Evolutionary conservation across 1,140 invertebrate genomes (phyloP).

Genomic region (Drosophila mojavensis): DNA sequence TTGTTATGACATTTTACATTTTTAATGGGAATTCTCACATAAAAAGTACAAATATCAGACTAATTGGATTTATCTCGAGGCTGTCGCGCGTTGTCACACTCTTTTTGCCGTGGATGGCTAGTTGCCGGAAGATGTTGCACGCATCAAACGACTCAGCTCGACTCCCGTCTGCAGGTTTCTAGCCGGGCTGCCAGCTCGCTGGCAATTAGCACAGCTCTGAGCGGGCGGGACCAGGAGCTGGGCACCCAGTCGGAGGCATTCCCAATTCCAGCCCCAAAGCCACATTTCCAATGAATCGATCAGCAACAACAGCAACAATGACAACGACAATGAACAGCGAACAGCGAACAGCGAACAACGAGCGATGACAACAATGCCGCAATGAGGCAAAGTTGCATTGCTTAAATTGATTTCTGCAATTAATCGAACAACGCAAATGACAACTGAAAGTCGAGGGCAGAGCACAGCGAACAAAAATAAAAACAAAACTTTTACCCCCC

Average conservation of each 20-base stretch:
- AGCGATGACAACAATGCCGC: slow-evolving; percentile 58
- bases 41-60: slow-evolving; percentile 84
- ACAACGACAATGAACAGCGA: slow-evolving; percentile 5
- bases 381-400: slow-evolving; percentile 79
- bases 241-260: slow-evolving; percentile 54
- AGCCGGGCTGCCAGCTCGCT: slow-evolving; percentile 49
- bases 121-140: slow-evolving; percentile 73
- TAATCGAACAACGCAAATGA: slow-evolving; percentile 83
- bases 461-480: background rate
- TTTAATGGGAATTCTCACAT: slow-evolving; percentile 84
- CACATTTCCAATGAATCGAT: slow-evolving; percentile 79
- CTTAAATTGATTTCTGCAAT: slow-evolving; percentile 84
- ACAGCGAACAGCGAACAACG: background rate
- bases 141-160: slow-evolving; percentile 31
- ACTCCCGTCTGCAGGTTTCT: slow-evolving; percentile 40
- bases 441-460: slow-evolving; percentile 50
- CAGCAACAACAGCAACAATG: slow-evolving; percentile 41
- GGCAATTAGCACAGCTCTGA: slow-evolving; percentile 61
- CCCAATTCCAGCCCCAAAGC: slow-evolving; percentile 68
- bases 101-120: slow-evolving; percentile 57
- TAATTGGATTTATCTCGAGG: slow-evolving; percentile 84
- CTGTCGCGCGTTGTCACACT: slow-evolving; percentile 82
- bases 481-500: slow-evolving; percentile 19
- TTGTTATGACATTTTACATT: slow-evolving; percentile 83
- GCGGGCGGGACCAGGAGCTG: background rate